Conservation (phyloP, 92 coral and sea anemone species). For the Phenganax subtilis region DNA sequence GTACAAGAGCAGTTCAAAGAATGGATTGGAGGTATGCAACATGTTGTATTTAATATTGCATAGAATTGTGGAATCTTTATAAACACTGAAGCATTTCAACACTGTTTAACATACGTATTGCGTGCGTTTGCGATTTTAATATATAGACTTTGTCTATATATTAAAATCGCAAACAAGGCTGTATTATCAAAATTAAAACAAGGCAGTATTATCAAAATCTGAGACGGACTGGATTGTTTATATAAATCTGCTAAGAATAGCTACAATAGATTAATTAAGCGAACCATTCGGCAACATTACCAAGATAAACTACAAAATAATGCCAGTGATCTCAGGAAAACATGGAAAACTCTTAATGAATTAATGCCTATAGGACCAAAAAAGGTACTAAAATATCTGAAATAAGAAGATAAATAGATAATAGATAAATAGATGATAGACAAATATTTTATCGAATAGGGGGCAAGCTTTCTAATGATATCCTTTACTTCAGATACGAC, state of each 20-base stretch:
- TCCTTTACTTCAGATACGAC: neutral
- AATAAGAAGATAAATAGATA: neutral
- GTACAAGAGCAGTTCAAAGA: too few species aligned
- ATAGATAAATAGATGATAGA: constrained; percentile 6
- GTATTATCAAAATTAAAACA: constrained; percentile 7
- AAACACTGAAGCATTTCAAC: too few species aligned
- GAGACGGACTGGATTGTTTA: constrained; percentile 41
- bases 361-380: constrained; percentile 19
- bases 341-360: constrained; percentile 43
- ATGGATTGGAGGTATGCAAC: too few species aligned
- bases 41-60: too few species aligned
- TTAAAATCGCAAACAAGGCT: too few species aligned
- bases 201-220: constrained; percentile 40
- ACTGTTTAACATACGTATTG: too few species aligned
- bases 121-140: too few species aligned
- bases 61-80: too few species aligned
- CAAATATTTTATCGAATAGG: constrained; percentile 19
- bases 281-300: constrained; percentile 37
- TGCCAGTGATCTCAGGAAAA: constrained; percentile 29
- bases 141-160: too few species aligned
- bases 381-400: neutral
- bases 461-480: constrained; percentile 12
- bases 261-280: constrained; percentile 35
- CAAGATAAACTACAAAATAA: constrained; percentile 23
- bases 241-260: constrained; percentile 37